A percentile compares a stretch with the other conserved stretches of the same genome.
Evolutionary conservation across 2,888 invertebrate genomes (phyloP).

Genomic region (Lottia scabra): DNA sequence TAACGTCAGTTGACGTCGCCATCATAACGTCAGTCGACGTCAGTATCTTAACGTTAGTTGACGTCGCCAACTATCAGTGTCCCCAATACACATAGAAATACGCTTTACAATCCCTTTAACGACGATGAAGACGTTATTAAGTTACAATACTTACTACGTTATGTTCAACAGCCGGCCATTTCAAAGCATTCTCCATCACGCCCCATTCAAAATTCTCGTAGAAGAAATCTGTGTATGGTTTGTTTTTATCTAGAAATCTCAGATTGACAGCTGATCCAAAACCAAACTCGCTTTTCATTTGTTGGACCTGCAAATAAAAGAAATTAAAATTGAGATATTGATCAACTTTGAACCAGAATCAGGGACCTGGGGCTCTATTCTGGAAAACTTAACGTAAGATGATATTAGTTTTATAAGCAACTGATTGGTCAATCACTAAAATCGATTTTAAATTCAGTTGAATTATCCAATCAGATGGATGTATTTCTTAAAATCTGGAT

Average conservation of each 20-base stretch:
- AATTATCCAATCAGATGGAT: too few species aligned
- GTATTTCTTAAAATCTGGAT: too few species aligned
- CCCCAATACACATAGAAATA: too few species aligned
- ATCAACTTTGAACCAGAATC: background rate
- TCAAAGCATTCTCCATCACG: slow-evolving; percentile 43
- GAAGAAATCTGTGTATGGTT: slow-evolving; percentile 36
- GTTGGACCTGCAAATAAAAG: slow-evolving; percentile 26
- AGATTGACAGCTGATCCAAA: slow-evolving; percentile 42
- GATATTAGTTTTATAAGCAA: too few species aligned
- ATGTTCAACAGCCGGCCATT: slow-evolving; percentile 47
- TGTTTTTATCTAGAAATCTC: slow-evolving; percentile 29
- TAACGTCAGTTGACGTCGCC: too few species aligned
- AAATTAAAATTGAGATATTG: background rate
- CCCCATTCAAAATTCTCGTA: slow-evolving; percentile 53
- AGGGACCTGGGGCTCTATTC: background rate
- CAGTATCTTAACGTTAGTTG: too few species aligned
- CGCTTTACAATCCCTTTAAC: too few species aligned
- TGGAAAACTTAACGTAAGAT: too few species aligned
- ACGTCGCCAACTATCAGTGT: too few species aligned
- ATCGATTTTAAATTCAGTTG: too few species aligned
- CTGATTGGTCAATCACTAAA: background rate
- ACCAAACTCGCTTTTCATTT: slow-evolving; percentile 39
- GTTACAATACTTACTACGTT: slow-evolving; percentile 24
- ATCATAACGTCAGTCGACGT: too few species aligned
- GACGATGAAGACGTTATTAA: too few species aligned